Base-by-base conservation (phyloP, 2,888 invertebrate species). In the Hyalella azteca region DNA sequence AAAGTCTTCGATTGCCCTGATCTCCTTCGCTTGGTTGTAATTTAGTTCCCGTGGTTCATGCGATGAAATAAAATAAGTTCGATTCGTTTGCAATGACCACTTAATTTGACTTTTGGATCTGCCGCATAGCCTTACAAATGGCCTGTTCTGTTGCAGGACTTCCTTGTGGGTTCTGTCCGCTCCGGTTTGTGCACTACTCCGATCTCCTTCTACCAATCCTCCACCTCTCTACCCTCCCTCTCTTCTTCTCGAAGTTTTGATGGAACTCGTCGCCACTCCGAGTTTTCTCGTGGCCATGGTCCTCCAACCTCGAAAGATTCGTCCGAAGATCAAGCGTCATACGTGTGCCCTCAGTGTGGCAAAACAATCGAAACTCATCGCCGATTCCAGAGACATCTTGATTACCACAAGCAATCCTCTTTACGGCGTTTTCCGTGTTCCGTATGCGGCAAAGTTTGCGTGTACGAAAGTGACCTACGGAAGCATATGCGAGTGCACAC, bases 401-500 rank as follows among this genome's bases (percentile, higher is more conserved):
- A 80, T 66, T 82, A 82, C 76, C 79, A 79, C 78, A 79, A 79
- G 19, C 79, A 79, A 36, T 78, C 81, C 32, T 49, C 78, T 60
- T 80, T 79, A 50, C 79, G 78, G 36, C 81, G 79, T 59, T 82
- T 80, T 45, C 59, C 80, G 50, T 82, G 81, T 73, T 60, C 78
- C 32, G 45, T 77, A 76, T 82, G 81, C 73, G 78, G 79, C 78
- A 82, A 82, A 78, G 75, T 78, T 66, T 82, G 79, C 54, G 81
- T 79, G 13, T 82, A 82, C 49, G 79, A 79, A 54, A 82, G 79
- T 77, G 81, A 82, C 45, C 60, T 82, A 45, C 78, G 73, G 59
- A 82, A 82, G 60, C 81, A 82, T 49, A 66, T 78, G 32, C 78
- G 81, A 29, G 78, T 78, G 26, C 84, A 82, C 48, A 84, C 84